These are phyloP conservation scores for Excalfactoria chinensis DNA, from an alignment of 2,113 vertebrate species.

Conservation along the genomic window DNA sequence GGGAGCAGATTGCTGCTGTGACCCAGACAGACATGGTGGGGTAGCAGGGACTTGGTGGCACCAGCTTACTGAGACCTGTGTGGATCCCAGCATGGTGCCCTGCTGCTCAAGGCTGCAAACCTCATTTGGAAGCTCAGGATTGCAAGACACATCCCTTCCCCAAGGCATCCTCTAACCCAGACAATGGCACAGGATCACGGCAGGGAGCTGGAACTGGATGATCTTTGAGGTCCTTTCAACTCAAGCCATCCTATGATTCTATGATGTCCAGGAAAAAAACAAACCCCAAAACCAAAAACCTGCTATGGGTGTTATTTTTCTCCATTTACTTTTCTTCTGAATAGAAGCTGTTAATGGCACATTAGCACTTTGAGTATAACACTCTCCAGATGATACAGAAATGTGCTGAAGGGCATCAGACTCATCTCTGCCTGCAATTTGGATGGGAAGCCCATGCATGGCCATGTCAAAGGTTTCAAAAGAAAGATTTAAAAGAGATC, in stretches of 20 bases:
- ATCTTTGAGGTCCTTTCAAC: background rate
- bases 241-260: background rate
- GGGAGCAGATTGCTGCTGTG: background rate
- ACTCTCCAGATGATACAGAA: background rate
- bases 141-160: background rate
- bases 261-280: background rate
- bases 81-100: background rate
- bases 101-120: background rate
- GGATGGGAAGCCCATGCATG: background rate
- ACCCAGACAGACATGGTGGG: rapidly evolving
- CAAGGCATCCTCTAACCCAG: background rate
- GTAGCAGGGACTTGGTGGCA: background rate
- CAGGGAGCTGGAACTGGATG: background rate
- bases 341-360: background rate
- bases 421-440: rapidly evolving
- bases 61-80: background rate
- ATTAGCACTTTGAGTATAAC: background rate
- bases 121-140: background rate
- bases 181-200: background rate
- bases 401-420: background rate
- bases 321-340: background rate
- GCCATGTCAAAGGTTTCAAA: background rate
- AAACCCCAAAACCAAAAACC: too few species aligned
- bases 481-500: background rate
- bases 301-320: background rate